phyloP scores from a whole-genome alignment of 2,113 vertebrate species.

The Oxyruncus cristatus region DNA sequence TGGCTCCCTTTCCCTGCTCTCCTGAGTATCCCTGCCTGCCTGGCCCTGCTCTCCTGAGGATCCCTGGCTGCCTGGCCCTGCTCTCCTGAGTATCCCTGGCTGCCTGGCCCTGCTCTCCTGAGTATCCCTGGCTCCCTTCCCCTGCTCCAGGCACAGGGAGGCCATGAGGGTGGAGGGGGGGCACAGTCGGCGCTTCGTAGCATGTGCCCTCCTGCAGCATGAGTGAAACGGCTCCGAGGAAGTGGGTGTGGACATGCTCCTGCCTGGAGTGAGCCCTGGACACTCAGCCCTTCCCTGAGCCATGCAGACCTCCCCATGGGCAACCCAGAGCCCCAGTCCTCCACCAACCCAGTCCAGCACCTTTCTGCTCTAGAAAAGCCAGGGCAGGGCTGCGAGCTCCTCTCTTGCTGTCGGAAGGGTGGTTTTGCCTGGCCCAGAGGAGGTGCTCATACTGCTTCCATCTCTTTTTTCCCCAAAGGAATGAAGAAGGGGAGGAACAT shows the following conservation, averaged over 20 bases:
- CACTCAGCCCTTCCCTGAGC: not conserved
- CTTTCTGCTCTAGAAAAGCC: not conserved
- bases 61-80: too few relatives aligned
- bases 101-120: too few relatives aligned
- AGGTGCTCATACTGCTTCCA: not conserved
- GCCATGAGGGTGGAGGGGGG: not conserved
- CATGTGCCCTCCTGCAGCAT: accelerated
- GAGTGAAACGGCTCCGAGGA: not conserved
- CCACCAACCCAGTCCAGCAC: not conserved
- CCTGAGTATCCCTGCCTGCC: too few relatives aligned
- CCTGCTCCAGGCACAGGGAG: accelerated
- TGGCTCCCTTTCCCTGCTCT: too few relatives aligned
- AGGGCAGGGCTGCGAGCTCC: not conserved
- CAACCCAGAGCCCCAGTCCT: not conserved
- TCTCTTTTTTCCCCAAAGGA: not conserved
- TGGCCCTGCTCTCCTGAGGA: too few relatives aligned
- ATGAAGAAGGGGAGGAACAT: constrained; percentile 78
- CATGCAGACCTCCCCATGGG: accelerated
- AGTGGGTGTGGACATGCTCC: not conserved
- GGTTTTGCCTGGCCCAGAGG: not conserved
- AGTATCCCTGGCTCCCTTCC: too few relatives aligned
- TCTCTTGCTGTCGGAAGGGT: not conserved
- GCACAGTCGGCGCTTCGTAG: accelerated
- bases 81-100: too few relatives aligned
- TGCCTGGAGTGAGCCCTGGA: not conserved